Percentiles rank a stretch among this genome's conserved stretches.
Evolutionary conservation across 2,113 vertebrate species (phyloP).

Genomic region (Tursiops truncatus): DNA sequence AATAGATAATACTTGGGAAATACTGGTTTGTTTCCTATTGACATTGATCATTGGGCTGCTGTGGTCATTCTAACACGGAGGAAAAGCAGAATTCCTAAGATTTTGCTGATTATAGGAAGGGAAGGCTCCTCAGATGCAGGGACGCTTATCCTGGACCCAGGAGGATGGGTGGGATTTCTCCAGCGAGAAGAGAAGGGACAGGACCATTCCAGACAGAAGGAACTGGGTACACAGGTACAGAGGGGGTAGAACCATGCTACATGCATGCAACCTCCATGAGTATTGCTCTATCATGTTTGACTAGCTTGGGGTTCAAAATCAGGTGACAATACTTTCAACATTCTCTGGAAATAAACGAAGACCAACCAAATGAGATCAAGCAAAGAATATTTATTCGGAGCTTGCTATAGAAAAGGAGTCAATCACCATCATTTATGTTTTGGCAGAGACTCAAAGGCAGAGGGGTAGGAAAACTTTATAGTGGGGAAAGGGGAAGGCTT

Average conservation of each 20-base stretch:
- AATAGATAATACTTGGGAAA: not conserved
- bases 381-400: not conserved
- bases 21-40: not conserved
- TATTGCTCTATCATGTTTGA: not conserved
- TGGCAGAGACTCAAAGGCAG: not conserved
- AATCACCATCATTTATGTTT: not conserved
- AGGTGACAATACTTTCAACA: not conserved
- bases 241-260: rapidly evolving
- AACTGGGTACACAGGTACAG: not conserved
- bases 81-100: not conserved
- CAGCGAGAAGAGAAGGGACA: not conserved
- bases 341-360: not conserved
- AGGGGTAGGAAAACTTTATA: not conserved
- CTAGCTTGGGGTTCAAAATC: not conserved
- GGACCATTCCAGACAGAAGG: not conserved
- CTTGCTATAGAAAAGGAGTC: not conserved
- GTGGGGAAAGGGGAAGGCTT: not conserved
- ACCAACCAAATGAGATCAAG: not conserved
- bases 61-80: not conserved
- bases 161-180: not conserved
- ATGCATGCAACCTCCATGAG: rapidly evolving
- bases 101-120: not conserved
- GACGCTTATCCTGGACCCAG: rapidly evolving
- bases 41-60: not conserved
- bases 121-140: not conserved